Evolutionary conservation across 2,888 invertebrate species (phyloP), one percentile per base, ranked within the genome.

Genomic region (Melinaea menophilus): DNA sequence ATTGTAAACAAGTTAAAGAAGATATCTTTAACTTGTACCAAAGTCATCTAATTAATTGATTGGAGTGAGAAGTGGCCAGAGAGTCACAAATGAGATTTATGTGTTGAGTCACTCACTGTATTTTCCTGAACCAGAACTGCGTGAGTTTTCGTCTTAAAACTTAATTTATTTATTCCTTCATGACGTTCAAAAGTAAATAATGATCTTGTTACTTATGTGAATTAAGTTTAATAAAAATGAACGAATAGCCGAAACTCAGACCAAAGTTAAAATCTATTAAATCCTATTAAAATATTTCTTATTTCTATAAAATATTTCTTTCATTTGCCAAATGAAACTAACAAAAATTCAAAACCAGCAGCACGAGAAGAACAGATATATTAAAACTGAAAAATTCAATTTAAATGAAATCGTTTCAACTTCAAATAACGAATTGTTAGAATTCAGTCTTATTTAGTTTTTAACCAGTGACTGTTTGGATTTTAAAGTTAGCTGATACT

Each of bases 61-160:
- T 75, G 77, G 73, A 72, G 75, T 74, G 75, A 75, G 77, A 74
- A 78, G 79, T 76, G 81, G 84, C 78, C 79, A 81, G 81, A 72
- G 74, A 75, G 75, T 76, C 78, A 73, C 75, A 80, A 84, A 85
- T 80, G 79, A 77, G 81, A 84, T 83, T 84, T 84, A 81, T 83
- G 77, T 78, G 76, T 75, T 75, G 72, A 78, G 72, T 76, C 75
- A 73, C 74, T 76, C 72, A 61, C 69, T 71, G 9, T 9, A 11
- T 73, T 71, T 72, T 65, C 63, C 48, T 55, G 59, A 22, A 22
- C 22, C 37, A 56, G 62, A 51, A 64, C 64, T 55, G 60, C 55
- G 58, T 59, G 34, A 31, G 41, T 46, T 48, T 45, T 59, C 45
- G 64, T 34, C 55, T 58, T 56, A 57, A 56, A 59, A 41, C 56